Conservation (phyloP, 2,797 vertebrate species). For the Cichlasoma orientale region DNA sequence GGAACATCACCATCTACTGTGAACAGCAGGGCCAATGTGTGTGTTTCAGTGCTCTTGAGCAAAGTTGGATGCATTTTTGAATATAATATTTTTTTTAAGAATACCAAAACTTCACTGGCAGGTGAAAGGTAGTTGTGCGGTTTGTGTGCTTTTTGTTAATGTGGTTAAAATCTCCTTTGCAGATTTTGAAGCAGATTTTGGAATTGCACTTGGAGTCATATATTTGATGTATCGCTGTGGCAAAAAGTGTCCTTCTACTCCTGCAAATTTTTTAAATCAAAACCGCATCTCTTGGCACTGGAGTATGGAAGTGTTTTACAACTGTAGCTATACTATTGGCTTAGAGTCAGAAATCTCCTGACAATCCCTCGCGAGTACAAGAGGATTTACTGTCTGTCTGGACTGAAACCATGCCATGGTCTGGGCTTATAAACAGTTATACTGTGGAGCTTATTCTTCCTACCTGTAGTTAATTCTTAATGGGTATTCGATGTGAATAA, state of each 20-base stretch:
- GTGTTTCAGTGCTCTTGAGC: background rate
- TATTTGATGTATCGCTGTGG: constrained; percentile 15
- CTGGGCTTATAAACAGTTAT: constrained; percentile 36
- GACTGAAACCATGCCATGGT: constrained; percentile 47
- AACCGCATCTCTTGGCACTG: constrained; percentile 12
- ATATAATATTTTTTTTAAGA: background rate
- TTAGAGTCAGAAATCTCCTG: constrained; percentile 27
- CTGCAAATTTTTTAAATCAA: constrained; percentile 21
- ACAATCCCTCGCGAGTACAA: constrained; percentile 30
- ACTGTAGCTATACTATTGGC: constrained; percentile 29
- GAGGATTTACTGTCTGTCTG: constrained; percentile 56
- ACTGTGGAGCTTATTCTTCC: constrained; percentile 19
- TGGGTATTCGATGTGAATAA: background rate
- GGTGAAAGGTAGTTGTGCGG: background rate
- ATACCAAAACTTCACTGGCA: constrained; percentile 2
- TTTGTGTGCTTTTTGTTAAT: constrained; percentile 1
- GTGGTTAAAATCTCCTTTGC: background rate
- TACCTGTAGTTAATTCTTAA: constrained; percentile 46
- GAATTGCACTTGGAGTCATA: constrained; percentile 14
- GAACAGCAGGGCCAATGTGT: background rate
- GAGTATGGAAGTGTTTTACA: constrained; percentile 37
- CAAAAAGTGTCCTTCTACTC: background rate
- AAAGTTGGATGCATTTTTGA: constrained; percentile 3
- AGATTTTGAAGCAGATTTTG: background rate
- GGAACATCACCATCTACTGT: constrained; percentile 83